These are phyloP conservation scores for Drosophila nasuta DNA, from an alignment of 1,140 invertebrate genomes.

Conservation along the genomic window DNA sequence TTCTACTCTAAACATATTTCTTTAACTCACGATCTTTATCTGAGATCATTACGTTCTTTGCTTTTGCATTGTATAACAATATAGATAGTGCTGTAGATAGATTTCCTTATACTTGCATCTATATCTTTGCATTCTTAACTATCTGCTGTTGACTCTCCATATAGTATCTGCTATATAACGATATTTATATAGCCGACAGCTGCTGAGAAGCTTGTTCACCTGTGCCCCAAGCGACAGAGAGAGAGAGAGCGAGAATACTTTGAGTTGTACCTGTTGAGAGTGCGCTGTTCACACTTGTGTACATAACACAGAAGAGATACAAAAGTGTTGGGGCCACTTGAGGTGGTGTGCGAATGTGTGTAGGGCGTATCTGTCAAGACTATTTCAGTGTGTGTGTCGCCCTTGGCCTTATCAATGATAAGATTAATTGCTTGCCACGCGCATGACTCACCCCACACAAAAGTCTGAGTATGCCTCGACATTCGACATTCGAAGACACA, in stretches of 20 bases:
- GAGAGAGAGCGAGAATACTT: no score
- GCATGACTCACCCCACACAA: slow-evolving; percentile 50
- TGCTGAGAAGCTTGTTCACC: slow-evolving; percentile 15
- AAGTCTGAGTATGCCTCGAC: slow-evolving; percentile 44
- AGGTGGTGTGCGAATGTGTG: not conserved
- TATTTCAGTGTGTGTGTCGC: slow-evolving; percentile 35
- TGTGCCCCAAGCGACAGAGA: not conserved
- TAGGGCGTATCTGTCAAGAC: slow-evolving; percentile 23
- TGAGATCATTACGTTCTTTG: not conserved
- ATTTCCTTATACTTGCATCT: not conserved
- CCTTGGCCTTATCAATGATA: slow-evolving; percentile 83
- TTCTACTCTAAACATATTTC: no score
- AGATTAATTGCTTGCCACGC: slow-evolving; percentile 69
- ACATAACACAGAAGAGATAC: slow-evolving; percentile 17
- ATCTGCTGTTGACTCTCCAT: slow-evolving; percentile 5
- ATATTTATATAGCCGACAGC: slow-evolving; percentile 6
- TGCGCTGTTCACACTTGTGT: slow-evolving; percentile 10
- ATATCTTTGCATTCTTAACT: not conserved
- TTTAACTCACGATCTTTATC: no score
- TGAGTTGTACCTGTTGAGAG: slow-evolving; percentile 1
- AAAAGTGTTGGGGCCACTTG: slow-evolving; percentile 29
- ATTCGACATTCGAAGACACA: slow-evolving; percentile 19
- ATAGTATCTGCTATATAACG: not conserved
- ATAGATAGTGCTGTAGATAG: not conserved
- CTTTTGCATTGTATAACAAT: not conserved